Percentiles rank a stretch among this genome's conserved stretches.
Evolutionary conservation across 2,888 invertebrate species (phyloP).

Genomic region (Cephus pulcher): DNA sequence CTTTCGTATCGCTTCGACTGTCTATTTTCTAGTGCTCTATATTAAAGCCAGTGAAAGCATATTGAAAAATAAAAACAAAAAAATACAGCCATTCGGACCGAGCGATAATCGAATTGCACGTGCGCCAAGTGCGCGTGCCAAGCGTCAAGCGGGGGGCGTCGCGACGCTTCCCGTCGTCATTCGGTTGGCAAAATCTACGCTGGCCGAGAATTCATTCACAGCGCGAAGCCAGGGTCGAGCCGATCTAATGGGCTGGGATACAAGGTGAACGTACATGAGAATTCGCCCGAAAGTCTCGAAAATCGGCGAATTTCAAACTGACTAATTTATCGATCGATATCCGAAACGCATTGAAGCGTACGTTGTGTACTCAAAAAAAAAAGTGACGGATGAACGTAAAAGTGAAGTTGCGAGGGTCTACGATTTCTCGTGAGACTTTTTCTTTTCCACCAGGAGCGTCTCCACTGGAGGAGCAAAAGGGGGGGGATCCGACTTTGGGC

Average conservation of each 20-base stretch:
- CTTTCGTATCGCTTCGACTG: no score
- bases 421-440: conserved; percentile 6
- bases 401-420: conserved; percentile 7
- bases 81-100: not conserved
- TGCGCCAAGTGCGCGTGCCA: conserved; percentile 20
- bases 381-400: conserved; percentile 11
- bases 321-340: not conserved
- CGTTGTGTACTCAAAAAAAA: no score
- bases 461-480: conserved; percentile 11
- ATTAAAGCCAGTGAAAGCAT: not conserved
- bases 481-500: conserved; percentile 27
- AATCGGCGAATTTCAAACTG: not conserved
- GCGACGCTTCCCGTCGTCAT: not conserved
- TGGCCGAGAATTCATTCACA: not conserved
- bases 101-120: not conserved
- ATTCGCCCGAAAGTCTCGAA: conserved; percentile 8
- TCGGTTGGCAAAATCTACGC: not conserved
- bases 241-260: not conserved
- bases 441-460: conserved; percentile 23
- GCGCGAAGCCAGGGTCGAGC: not conserved
- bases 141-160: not conserved
- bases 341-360: not conserved
- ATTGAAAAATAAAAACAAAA: not conserved
- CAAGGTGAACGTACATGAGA: not conserved
- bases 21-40: no score